Evolutionary conservation across 2,797 vertebrate genomes (phyloP), one percentile per base, ranked within the genome.

Genomic region (Emydoidea blandingii): DNA sequence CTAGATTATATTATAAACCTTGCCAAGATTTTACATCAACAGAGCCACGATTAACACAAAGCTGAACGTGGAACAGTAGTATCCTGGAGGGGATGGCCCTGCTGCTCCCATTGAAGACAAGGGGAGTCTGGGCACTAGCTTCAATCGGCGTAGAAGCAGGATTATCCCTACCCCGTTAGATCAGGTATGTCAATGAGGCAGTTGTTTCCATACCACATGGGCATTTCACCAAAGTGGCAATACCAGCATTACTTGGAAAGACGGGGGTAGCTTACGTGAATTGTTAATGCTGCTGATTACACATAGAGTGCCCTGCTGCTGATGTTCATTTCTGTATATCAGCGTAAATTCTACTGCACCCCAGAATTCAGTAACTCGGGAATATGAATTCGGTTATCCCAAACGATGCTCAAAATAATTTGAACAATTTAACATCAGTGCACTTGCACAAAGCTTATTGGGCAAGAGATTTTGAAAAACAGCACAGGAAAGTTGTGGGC

Each of bases 361-460:
- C 79, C 52, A 41, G 53, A 1, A n/a, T 11, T 25, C n/a, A 21
- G 88, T 5, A 37, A 6, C 3, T 7, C 37, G 34, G 2, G 16
- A 81, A 47, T 1, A 92, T 2, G 2, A 83, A 81, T 31, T 82
- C 47, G 9, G 37, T 37, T 80, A 92, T 6, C 34, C 25, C 53
- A 44, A 89, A 54, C 15, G 47, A 19, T 0, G 0, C 1, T 6
- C 44, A 72, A 85, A 89, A 82, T 59, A 54, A 53, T 76, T 87
- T 1, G 34, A 84, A 52, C 16, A 21, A 56, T 76, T 81, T 37
- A 27, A 29, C 10, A 18, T 83, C 87, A 29, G n/a, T 29, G 79
- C 79, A 79, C 62, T 4, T 49, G 7, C 10, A 29, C 37, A 25
- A 81, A 57, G 50, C 21, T 92, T 37, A 74, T 92, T 93, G 94